Conservation (phyloP, 2,797 vertebrate genomes). For the Psittacula echo region DNA sequence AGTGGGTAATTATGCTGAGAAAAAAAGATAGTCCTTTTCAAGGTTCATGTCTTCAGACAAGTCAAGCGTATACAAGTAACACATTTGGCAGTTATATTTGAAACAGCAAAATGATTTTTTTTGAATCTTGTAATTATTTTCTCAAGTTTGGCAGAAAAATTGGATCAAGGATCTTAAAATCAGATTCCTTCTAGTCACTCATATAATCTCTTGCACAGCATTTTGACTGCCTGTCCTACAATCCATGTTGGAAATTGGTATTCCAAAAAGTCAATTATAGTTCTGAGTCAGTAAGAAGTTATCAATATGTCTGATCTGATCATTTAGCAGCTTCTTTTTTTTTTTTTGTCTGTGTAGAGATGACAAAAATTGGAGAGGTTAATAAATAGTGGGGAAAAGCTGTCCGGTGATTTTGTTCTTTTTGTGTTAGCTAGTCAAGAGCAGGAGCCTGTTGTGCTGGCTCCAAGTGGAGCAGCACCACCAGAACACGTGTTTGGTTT, state of each 20-base stretch:
- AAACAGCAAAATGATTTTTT: constrained; percentile 54
- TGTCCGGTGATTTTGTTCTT: constrained; percentile 1
- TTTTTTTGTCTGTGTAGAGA: neutral
- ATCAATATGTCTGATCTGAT: constrained; percentile 43
- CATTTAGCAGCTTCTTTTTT: neutral
- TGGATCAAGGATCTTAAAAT: constrained; percentile 60
- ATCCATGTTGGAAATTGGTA: constrained; percentile 12
- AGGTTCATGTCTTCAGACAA: constrained; percentile 41
- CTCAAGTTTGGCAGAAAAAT: constrained; percentile 67
- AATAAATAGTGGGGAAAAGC: constrained; percentile 23
- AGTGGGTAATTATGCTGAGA: constrained; percentile 52
- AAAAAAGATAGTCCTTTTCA: constrained; percentile 46
- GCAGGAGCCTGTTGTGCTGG: neutral
- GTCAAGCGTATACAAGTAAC: constrained; percentile 38
- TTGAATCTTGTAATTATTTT: constrained; percentile 63
- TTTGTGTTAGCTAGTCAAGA: neutral
- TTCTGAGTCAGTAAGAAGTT: constrained; percentile 41
- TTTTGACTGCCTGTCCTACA: constrained; percentile 52
- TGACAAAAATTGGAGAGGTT: constrained; percentile 22
- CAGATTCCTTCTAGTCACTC: constrained; percentile 45
- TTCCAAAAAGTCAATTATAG: constrained; percentile 40
- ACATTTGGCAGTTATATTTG: constrained; percentile 30
- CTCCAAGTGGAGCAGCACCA: neutral
- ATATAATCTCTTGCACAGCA: neutral
- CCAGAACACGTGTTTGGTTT: neutral